These are phyloP conservation scores for Gephyroberyx darwinii DNA, from an alignment of 2,797 vertebrate species.

Conservation along the genomic window DNA sequence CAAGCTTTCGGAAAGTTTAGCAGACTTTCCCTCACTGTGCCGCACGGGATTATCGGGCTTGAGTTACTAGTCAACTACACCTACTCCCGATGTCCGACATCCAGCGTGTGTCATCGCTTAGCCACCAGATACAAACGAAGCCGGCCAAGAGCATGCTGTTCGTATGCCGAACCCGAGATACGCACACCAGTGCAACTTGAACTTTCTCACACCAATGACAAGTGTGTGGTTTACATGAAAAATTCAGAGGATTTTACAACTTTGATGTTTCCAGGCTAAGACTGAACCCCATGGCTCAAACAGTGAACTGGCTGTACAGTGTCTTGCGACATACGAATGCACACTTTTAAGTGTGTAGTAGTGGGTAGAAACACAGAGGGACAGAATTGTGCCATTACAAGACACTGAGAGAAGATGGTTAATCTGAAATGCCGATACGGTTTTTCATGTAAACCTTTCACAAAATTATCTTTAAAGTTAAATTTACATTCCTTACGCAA, in stretches of 20 bases:
- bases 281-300: slow-evolving; percentile 7
- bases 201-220: slow-evolving; percentile 46
- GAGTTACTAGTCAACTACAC: slow-evolving; percentile 62
- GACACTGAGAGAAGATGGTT: background rate
- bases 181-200: slow-evolving; percentile 46
- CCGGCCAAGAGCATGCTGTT: slow-evolving; percentile 45
- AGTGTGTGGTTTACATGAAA: slow-evolving; percentile 48
- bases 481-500: slow-evolving; percentile 13
- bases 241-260: slow-evolving; percentile 46
- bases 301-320: background rate
- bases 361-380: background rate
- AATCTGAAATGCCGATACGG: background rate
- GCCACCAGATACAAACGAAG: slow-evolving; percentile 46
- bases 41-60: slow-evolving; percentile 60
- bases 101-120: slow-evolving; percentile 50
- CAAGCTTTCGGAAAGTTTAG: slow-evolving; percentile 60
- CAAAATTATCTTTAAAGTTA: slow-evolving; percentile 25
- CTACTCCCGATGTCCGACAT: slow-evolving; percentile 48
- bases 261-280: background rate
- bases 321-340: no score
- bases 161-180: slow-evolving; percentile 47
- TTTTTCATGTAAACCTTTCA: slow-evolving; percentile 13
- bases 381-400: background rate
- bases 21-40: slow-evolving; percentile 55
- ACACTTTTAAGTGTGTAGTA: background rate